phyloP scores from a whole-genome alignment of 2,797 vertebrate genomes.

The Alauda arvensis region DNA sequence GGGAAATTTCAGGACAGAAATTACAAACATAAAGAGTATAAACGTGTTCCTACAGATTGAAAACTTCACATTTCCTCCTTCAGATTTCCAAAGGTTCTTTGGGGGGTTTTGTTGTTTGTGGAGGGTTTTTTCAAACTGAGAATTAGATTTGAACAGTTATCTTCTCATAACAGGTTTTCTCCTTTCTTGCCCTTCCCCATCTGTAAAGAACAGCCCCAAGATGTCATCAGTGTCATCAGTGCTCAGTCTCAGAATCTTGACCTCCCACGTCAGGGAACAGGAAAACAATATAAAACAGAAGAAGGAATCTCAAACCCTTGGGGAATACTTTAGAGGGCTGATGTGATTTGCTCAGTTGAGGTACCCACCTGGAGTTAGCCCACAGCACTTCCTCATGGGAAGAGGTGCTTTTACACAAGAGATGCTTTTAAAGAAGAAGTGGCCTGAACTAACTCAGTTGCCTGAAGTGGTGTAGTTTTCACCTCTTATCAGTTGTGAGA shows the following conservation, averaged over 20 bases:
- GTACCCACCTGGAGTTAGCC: neutral
- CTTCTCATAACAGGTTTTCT: neutral
- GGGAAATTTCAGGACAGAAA: neutral
- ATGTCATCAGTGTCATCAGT: neutral
- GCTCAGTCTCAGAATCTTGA: neutral
- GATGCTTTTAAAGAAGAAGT: neutral
- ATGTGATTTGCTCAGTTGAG: neutral
- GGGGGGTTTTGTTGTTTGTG: neutral
- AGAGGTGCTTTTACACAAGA: neutral
- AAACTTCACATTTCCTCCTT: neutral
- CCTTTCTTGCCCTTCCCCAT: neutral
- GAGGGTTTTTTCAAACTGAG: neutral
- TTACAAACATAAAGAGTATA: neutral
- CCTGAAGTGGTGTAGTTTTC: neutral
- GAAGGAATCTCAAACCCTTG: neutral
- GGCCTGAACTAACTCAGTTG: neutral
- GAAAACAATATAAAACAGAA: neutral
- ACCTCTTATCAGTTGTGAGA: neutral
- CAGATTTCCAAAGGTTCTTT: neutral
- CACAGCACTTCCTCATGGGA: neutral
- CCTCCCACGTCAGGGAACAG: neutral
- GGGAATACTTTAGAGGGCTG: neutral
- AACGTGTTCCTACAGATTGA: neutral
- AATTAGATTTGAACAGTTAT: neutral
- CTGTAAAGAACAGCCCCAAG: neutral